A percentile compares a stretch with the other conserved stretches of the same genome.
phyloP scores from a whole-genome alignment of 1,140 invertebrate species.

The Coelopa frigida region DNA sequence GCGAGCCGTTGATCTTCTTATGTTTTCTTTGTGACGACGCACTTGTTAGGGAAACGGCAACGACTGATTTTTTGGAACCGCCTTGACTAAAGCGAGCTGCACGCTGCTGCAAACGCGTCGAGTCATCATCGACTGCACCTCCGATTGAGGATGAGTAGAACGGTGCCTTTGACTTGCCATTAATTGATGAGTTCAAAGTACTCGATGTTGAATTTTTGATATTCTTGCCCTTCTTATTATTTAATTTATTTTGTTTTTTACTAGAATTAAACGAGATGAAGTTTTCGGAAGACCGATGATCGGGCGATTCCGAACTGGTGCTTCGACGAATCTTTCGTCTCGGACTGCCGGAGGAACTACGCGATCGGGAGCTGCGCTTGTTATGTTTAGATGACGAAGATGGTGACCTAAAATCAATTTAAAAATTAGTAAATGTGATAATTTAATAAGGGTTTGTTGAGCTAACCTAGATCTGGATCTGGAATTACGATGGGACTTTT shows the following conservation, averaged over 20 bases:
- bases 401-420: constrained; percentile 21
- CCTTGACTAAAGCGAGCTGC: constrained; percentile 72
- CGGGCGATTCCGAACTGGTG: constrained; percentile 21
- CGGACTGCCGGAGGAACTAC: constrained; percentile 25
- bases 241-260: constrained; percentile 32
- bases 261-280: constrained; percentile 29
- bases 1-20: constrained; percentile 12
- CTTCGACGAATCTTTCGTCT: constrained; percentile 34
- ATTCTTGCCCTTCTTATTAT: constrained; percentile 46
- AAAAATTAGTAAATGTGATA: not conserved
- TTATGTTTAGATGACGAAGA: constrained; percentile 22
- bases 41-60: constrained; percentile 27
- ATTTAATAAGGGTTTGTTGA: not conserved
- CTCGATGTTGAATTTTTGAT: too few relatives aligned
- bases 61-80: constrained; percentile 38
- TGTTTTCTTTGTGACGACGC: not conserved
- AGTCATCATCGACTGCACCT: constrained; percentile 58
- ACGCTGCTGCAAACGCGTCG: constrained; percentile 70
- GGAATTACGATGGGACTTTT: constrained; percentile 22
- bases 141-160: constrained; percentile 61
- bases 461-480: constrained; percentile 38
- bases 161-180: constrained; percentile 50
- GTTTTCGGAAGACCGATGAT: constrained; percentile 19
- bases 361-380: constrained; percentile 35
- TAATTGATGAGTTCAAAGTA: too few relatives aligned